phyloP scores from a whole-genome alignment of 2,797 vertebrate genomes.

The Anabas testudineus region DNA sequence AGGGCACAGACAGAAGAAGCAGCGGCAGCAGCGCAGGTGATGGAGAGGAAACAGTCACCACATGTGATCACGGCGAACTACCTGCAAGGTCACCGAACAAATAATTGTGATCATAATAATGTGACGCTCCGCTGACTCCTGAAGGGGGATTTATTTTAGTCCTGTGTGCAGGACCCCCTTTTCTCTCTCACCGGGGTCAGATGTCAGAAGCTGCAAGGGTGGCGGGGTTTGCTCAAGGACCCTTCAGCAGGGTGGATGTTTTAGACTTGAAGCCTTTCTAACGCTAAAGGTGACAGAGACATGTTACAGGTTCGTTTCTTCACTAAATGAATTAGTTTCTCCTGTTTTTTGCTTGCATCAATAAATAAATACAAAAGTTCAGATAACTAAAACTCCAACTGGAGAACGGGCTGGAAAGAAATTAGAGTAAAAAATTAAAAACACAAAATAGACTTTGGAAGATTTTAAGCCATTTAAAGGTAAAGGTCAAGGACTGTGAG shows the following conservation, averaged over 20 bases:
- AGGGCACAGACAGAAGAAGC: conserved; percentile 5
- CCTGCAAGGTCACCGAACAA: conserved; percentile 83
- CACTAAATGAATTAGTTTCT: not conserved
- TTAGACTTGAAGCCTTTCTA: not conserved
- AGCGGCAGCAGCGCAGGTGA: conserved; percentile 67
- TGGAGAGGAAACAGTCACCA: conserved; percentile 76
- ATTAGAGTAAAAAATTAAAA: not conserved
- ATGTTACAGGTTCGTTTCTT: too few relatives aligned
- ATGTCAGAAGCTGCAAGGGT: conserved; percentile 45
- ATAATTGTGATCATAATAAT: conserved; percentile 76
- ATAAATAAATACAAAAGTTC: not conserved
- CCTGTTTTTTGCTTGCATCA: not conserved
- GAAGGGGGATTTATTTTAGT: not conserved
- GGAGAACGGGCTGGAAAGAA: not conserved
- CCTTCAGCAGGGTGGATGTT: conserved; percentile 4
- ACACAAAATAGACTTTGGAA: not conserved
- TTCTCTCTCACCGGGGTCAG: conserved; percentile 38
- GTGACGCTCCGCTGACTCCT: conserved; percentile 54
- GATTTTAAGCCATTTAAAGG: not conserved
- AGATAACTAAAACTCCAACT: too few relatives aligned
- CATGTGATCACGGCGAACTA: conserved; percentile 66
- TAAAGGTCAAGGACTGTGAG: not conserved
- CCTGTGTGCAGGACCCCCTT: not conserved
- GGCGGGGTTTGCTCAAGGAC: conserved; percentile 19
- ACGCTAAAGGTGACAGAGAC: not conserved